Percentiles rank a stretch among this genome's conserved stretches.
Conservation (phyloP, 2,113 vertebrate genomes). For the Pachycephala philippinensis region DNA sequence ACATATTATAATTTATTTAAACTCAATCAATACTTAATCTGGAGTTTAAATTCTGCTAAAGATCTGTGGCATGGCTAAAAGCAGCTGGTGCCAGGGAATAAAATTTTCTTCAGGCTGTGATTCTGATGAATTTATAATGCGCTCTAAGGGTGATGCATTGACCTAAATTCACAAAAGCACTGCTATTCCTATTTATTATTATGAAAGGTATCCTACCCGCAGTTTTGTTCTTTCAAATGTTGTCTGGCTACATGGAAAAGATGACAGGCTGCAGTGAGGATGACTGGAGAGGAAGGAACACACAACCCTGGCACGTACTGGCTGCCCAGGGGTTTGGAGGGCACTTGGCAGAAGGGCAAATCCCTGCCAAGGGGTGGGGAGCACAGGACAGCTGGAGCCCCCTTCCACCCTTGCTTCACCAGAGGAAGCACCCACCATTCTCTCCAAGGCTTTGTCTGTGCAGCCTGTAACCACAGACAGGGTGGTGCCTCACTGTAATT, state of each 20-base stretch:
- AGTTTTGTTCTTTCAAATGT: slow-evolving; percentile 28
- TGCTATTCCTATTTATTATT: slow-evolving; percentile 60
- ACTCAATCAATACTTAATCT: slow-evolving; percentile 63
- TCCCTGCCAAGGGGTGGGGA: neutral
- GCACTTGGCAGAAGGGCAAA: neutral
- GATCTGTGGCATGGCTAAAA: slow-evolving; percentile 55
- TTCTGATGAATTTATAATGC: slow-evolving; percentile 72
- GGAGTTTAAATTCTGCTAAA: slow-evolving; percentile 66
- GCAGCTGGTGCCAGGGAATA: slow-evolving; percentile 58
- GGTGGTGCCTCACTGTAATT: neutral
- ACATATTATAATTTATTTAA: slow-evolving; percentile 66
- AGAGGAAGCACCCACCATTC: neutral
- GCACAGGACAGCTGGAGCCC: neutral
- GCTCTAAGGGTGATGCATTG: slow-evolving; percentile 63
- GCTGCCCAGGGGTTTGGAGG: neutral
- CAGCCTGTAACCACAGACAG: neutral
- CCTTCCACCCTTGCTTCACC: neutral
- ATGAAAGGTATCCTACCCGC: slow-evolving; percentile 45
- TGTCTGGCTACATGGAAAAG: neutral
- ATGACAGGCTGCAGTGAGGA: neutral
- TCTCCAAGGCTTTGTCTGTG: neutral
- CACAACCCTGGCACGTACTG: neutral
- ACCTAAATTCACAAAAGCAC: slow-evolving; percentile 68
- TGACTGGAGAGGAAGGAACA: neutral
- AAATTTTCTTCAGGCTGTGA: slow-evolving; percentile 64